Evolutionary conservation across 2,888 invertebrate species (phyloP).

Genomic region (Aromia moschata): DNA sequence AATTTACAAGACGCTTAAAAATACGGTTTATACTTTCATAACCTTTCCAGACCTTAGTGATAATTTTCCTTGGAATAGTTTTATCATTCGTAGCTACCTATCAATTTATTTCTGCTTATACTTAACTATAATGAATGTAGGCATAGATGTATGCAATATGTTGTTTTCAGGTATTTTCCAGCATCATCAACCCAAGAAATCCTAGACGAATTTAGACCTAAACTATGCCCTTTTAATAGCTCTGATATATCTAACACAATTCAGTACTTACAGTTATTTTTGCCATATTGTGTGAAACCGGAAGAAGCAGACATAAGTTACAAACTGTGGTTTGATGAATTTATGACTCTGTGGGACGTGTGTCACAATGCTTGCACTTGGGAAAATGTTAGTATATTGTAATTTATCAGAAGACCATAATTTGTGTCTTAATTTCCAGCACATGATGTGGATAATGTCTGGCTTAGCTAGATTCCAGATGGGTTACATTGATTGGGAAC

Average conservation of each 20-base stretch:
- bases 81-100: too few relatives aligned
- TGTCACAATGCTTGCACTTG: constrained; percentile 78
- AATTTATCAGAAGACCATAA: neutral
- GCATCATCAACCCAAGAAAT: constrained; percentile 84
- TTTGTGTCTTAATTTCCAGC: constrained; percentile 64
- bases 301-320: constrained; percentile 72
- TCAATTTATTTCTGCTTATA: too few relatives aligned
- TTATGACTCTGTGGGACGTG: constrained; percentile 80
- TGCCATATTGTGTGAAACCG: constrained; percentile 77
- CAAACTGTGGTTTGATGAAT: constrained; percentile 81
- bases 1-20: too few relatives aligned
- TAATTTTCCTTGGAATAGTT: too few relatives aligned
- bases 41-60: too few relatives aligned
- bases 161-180: constrained; percentile 72
- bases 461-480: constrained; percentile 77
- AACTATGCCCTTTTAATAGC: constrained; percentile 77
- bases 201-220: constrained; percentile 82
- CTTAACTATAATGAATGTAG: too few relatives aligned
- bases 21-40: too few relatives aligned
- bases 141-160: too few relatives aligned
- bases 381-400: constrained; percentile 66
- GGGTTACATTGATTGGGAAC: constrained; percentile 89
- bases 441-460: constrained; percentile 78
- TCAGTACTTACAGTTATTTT: constrained; percentile 74
- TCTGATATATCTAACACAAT: constrained; percentile 66